These are phyloP conservation scores for Gallinago solitaria DNA, from an alignment of 2,797 vertebrate species.

Conservation along the genomic window DNA sequence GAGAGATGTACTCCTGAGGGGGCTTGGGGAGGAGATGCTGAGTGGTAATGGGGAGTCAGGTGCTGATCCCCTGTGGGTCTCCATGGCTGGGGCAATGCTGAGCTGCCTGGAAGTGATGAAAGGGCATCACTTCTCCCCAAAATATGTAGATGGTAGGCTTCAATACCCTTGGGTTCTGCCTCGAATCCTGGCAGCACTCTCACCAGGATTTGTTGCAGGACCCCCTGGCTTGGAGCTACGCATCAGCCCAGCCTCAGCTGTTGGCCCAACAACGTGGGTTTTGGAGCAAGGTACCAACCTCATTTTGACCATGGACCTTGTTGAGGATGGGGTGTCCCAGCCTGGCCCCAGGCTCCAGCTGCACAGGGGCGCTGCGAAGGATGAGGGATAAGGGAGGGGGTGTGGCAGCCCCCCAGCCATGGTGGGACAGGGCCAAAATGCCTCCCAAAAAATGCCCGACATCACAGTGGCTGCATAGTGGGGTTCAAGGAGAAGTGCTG, in stretches of 20 bases:
- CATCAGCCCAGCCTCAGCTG: background rate
- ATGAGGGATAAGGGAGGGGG: background rate
- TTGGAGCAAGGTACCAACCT: fast-evolving
- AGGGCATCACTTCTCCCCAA: background rate
- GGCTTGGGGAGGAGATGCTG: background rate
- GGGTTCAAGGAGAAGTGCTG: background rate
- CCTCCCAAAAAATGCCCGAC: background rate
- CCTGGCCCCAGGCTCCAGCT: background rate
- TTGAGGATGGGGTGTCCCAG: background rate
- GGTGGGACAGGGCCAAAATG: background rate
- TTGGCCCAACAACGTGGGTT: fast-evolving
- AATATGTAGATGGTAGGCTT: fast-evolving
- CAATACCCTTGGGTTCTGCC: background rate
- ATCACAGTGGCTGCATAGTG: background rate
- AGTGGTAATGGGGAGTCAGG: too few species aligned
- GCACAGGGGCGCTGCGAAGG: background rate
- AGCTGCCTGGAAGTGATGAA: background rate
- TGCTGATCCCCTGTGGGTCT: background rate
- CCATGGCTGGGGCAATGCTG: background rate
- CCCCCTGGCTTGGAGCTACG: background rate
- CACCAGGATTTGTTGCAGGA: background rate
- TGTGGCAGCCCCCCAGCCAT: background rate
- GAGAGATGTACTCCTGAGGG: fast-evolving
- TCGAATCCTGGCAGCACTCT: fast-evolving
- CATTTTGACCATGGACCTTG: fast-evolving